These are phyloP conservation scores for Gerris buenoi DNA, from an alignment of 1,140 invertebrate species.

Conservation along the genomic window DNA sequence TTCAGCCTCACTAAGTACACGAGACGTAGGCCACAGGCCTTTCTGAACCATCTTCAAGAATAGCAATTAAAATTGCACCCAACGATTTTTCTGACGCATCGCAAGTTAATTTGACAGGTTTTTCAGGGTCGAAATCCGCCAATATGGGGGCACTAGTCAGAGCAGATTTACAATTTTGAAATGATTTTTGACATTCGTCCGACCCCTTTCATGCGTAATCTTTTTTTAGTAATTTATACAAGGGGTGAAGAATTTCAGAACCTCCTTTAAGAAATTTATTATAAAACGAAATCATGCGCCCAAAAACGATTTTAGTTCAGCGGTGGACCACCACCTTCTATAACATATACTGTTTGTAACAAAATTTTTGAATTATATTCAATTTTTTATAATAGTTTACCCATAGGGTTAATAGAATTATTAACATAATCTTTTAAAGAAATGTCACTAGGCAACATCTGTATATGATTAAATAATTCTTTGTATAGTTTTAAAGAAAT, in stretches of 20 bases:
- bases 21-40: conserved; percentile 32
- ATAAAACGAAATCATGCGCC: not conserved
- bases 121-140: not conserved
- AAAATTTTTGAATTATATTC: not conserved
- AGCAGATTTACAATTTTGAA: not conserved
- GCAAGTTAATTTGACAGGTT: not conserved
- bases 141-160: not conserved
- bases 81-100: conserved; percentile 4
- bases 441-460: not conserved
- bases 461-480: not conserved
- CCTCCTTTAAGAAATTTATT: not conserved
- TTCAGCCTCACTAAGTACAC: conserved; percentile 30
- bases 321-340: not conserved
- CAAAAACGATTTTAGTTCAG: not conserved
- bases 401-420: not conserved
- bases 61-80: conserved; percentile 14
- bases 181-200: not conserved
- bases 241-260: not conserved
- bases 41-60: conserved; percentile 22
- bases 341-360: not conserved
- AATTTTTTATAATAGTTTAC: not conserved
- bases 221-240: not conserved
- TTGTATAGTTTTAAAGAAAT: not conserved
- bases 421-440: not conserved
- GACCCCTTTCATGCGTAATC: not conserved